phyloP scores from a whole-genome alignment of 2,113 vertebrate species.

The human (Homo sapiens) region DNA sequence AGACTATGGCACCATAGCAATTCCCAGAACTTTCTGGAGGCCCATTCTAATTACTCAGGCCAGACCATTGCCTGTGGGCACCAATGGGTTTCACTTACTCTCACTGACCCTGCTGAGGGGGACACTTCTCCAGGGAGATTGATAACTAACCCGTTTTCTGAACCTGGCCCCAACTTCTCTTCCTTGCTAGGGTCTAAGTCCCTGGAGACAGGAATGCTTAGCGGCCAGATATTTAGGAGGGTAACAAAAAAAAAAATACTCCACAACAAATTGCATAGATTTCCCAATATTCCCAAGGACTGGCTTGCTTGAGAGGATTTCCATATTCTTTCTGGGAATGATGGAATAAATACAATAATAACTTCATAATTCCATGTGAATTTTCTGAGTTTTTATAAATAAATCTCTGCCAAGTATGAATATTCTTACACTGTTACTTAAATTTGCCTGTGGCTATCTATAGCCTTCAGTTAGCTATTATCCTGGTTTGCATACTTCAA shows the following conservation, averaged over 20 bases:
- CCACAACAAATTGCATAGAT: not conserved
- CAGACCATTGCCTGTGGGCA: not conserved
- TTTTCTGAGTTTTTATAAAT: not conserved
- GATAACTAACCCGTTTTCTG: not conserved
- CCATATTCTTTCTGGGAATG: not conserved
- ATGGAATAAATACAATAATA: not conserved
- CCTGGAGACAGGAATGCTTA: not conserved
- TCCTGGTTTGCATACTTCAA: not conserved
- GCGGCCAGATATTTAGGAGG: not conserved
- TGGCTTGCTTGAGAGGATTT: not conserved
- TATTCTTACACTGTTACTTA: not conserved
- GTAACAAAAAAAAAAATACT: not conserved
- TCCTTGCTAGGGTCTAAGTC: not conserved
- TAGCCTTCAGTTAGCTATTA: not conserved
- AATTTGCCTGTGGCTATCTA: not conserved
- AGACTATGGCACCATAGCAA: not conserved
- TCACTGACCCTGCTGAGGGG: not conserved
- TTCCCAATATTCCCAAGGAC: not conserved
- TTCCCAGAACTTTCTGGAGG: not conserved
- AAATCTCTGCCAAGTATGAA: not conserved
- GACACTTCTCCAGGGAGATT: not conserved
- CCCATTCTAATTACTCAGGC: not conserved
- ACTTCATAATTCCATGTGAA: not conserved
- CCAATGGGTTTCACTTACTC: not conserved
- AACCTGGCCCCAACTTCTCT: not conserved